Evolutionary conservation across 2,888 invertebrate genomes (phyloP).

Genomic region (Atrina japonica): DNA sequence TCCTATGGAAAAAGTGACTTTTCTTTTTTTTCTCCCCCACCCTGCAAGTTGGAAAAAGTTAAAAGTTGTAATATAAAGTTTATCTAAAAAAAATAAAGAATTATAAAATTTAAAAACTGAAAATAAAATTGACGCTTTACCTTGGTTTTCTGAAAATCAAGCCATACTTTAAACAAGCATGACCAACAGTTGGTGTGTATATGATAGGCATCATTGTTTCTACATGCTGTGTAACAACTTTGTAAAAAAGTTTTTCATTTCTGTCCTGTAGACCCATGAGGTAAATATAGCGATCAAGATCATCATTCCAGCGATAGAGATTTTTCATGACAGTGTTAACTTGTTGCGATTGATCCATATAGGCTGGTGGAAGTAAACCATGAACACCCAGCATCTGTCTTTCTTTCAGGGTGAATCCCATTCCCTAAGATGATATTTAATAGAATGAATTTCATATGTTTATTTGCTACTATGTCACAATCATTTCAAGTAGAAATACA

Average conservation of each 20-base stretch:
- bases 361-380: constrained; percentile 94
- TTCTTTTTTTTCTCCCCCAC: background rate
- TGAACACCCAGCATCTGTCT: constrained; percentile 96
- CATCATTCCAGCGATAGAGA: constrained; percentile 85
- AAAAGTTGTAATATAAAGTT: background rate
- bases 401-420: constrained; percentile 96
- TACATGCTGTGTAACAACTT: constrained; percentile 92
- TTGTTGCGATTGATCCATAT: constrained; percentile 85
- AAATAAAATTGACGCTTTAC: too few relatives aligned
- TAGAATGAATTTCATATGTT: too few relatives aligned
- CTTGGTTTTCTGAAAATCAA: constrained; percentile 93
- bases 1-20: too few relatives aligned
- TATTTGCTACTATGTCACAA: too few relatives aligned
- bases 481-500: too few relatives aligned
- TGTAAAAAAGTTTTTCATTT: constrained; percentile 97
- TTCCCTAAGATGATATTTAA: constrained; percentile 85
- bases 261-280: constrained; percentile 86
- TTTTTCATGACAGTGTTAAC: constrained; percentile 87
- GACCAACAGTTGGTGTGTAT: constrained; percentile 98
- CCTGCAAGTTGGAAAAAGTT: background rate
- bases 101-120: too few relatives aligned
- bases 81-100: too few relatives aligned
- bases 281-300: constrained; percentile 81
- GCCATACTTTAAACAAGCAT: constrained; percentile 98
- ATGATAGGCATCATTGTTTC: constrained; percentile 97